Evolutionary conservation across 1,140 invertebrate genomes (phyloP), one percentile per base, ranked within the genome.

Genomic region (Zaprionus davidi): DNA sequence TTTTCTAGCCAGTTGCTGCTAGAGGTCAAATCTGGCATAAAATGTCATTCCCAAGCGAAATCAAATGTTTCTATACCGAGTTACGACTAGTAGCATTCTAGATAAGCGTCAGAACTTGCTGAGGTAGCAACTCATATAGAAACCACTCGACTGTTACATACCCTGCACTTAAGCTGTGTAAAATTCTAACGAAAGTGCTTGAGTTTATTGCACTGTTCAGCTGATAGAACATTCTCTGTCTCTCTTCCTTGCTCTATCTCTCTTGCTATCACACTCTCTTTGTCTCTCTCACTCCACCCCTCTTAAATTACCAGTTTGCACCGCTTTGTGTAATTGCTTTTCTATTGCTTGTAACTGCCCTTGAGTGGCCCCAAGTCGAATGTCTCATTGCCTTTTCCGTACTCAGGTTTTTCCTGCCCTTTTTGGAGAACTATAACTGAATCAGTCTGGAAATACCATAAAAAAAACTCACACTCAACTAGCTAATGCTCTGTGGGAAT

Each of bases 111-210:
- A 17, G 1, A 17, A 20, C n/a, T 46, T 34, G 31, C 31, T 34
- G 31, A 34, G 31, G 31, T 34, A 34, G 31, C 9, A 31, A 3
- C 0, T 3, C 2, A 34, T 34, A 34, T 34, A 34, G 9, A 38
- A 38, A 7, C n/a, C 41, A 46, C 41, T 46, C n/a, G n/a, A 17
- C 41, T 46, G n/a, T 46, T 46, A 46, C 41, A 44, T 44, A 44
- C 41, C 41, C 41, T 44, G 41, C 41, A 44, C 46, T 51, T 3
- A 24, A 51, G 46, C 5, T 44, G 2, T 9, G 13, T 15, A 5
- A 15, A 51, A 20, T 34, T 38, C 36, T 11, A 36, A 60, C n/a
- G 34, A 12, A 41, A 26, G 13, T 24, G 22, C 20, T 59, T 38
- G 57, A 60, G 7, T n/a, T 11, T 24, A 44, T 20, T 51, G 41